These are phyloP conservation scores for Drosophila robusta DNA, from an alignment of 2,888 invertebrate genomes.

Conservation along the genomic window DNA sequence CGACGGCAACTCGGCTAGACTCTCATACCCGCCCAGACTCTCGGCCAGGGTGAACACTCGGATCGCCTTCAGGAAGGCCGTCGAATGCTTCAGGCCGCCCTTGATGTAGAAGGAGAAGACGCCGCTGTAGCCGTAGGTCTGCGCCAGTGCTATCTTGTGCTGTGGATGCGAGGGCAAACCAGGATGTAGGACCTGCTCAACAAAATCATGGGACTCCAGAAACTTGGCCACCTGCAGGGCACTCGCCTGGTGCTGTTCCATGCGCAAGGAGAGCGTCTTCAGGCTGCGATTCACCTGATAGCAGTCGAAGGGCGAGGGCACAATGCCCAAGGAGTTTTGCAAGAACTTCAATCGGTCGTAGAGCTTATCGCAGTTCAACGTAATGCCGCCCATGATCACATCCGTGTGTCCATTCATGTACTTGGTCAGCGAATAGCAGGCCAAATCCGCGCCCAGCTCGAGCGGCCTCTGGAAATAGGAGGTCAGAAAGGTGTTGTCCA, in stretches of 20 bases:
- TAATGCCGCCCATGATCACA: conserved; percentile 96
- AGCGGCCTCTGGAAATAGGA: conserved; percentile 96
- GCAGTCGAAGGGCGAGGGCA: conserved; percentile 98
- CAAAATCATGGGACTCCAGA: conserved; percentile 91
- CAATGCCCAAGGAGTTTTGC: conserved; percentile 94
- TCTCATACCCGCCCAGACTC: conserved; percentile 97
- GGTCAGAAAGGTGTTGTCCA: conserved; percentile 97
- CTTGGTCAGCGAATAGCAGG: conserved; percentile 96
- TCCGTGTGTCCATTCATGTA: conserved; percentile 99
- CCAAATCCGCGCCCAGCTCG: conserved; percentile 95
- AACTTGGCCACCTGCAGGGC: conserved; percentile 92
- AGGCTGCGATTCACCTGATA: conserved; percentile 95
- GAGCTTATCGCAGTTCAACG: conserved; percentile 90
- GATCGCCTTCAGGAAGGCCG: conserved; percentile 90
- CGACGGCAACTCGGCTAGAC: conserved; percentile 96
- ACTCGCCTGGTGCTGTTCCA: conserved; percentile 94
- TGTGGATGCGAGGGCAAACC: conserved; percentile 95
- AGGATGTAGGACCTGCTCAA: conserved; percentile 93
- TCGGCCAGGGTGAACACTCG: conserved; percentile 95
- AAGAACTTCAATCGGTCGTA: conserved; percentile 91
- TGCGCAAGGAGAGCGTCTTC: conserved; percentile 96
- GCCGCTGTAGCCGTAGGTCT: conserved; percentile 95
- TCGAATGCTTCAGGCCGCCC: conserved; percentile 90
- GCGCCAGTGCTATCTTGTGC: conserved; percentile 91
- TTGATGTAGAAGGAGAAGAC: conserved; percentile 95